A percentile compares a stretch with the other conserved stretches of the same genome.
phyloP scores from a whole-genome alignment of 2,113 vertebrate species.

The Conger conger region DNA sequence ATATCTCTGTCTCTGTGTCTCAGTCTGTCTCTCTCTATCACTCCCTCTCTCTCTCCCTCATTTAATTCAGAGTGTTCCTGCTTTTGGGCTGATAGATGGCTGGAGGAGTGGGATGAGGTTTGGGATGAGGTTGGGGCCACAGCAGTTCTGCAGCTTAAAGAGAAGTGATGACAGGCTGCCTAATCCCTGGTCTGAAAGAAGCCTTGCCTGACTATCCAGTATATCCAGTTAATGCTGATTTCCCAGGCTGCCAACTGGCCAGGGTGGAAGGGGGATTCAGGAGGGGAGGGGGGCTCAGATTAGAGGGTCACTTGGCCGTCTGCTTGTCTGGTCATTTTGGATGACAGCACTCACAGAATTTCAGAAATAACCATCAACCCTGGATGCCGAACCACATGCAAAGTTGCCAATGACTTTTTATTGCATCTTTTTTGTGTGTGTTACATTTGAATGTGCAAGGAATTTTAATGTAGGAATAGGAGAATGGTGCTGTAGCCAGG shows the following conservation, averaged over 20 bases:
- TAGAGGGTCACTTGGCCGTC: constrained; percentile 1
- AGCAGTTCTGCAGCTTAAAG: constrained; percentile 16
- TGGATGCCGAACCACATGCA: too few relatives aligned
- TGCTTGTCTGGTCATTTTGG: neutral
- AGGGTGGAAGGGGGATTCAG: neutral
- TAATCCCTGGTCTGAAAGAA: constrained; percentile 21
- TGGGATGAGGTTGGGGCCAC: neutral
- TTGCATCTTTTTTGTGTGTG: neutral
- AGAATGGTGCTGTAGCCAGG: too few relatives aligned
- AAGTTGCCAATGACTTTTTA: neutral
- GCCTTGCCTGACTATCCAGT: neutral
- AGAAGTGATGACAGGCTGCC: constrained; percentile 13
- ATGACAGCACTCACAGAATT: neutral
- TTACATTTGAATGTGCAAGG: too few relatives aligned
- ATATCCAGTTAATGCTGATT: constrained; percentile 5
- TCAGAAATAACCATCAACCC: neutral
- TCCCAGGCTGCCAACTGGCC: neutral
- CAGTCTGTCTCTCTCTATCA: neutral
- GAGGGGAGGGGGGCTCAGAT: neutral
- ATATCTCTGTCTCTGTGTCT: neutral
- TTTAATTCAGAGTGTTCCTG: neutral
- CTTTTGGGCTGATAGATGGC: constrained; percentile 19
- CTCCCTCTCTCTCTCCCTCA: neutral
- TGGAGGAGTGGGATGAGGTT: neutral
- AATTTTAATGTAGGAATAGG: too few relatives aligned